Evolutionary conservation across 1,140 invertebrate species (phyloP).

Genomic region (Eueides isabella): DNA sequence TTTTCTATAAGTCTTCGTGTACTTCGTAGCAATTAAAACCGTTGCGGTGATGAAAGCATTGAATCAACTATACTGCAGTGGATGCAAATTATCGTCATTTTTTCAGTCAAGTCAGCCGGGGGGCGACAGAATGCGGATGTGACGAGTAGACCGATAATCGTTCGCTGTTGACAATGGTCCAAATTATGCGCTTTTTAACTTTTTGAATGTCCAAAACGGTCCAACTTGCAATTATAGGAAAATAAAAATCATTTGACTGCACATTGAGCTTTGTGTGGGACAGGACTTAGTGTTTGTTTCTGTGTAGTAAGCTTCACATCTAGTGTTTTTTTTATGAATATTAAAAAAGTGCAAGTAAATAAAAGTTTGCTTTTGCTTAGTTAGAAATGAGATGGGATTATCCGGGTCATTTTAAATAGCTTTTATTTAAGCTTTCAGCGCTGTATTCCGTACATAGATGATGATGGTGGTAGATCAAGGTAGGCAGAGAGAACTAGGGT

Average conservation of each 20-base stretch:
- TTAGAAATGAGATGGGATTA: too few relatives aligned
- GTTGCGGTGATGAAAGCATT: constrained; percentile 29
- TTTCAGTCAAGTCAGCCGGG: constrained; percentile 30
- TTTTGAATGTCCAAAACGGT: constrained; percentile 23
- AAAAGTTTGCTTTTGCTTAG: too few relatives aligned
- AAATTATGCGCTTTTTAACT: constrained; percentile 38
- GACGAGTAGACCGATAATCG: constrained; percentile 35
- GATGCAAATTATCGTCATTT: constrained; percentile 35
- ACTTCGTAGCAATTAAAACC: constrained; percentile 32
- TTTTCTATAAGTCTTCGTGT: constrained; percentile 17
- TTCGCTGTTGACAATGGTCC: constrained; percentile 30
- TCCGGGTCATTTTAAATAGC: too few relatives aligned
- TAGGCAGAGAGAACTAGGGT: too few relatives aligned
- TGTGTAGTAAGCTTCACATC: too few relatives aligned
- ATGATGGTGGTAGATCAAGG: too few relatives aligned
- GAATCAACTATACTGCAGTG: constrained; percentile 35
- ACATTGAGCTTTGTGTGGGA: not conserved
- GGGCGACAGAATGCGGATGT: constrained; percentile 25
- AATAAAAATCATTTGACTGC: not conserved
- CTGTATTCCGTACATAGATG: too few relatives aligned
- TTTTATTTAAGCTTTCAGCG: too few relatives aligned
- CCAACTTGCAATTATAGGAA: not conserved
- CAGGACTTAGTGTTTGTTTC: too few relatives aligned
- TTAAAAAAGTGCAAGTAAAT: too few relatives aligned
- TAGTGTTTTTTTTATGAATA: too few relatives aligned